Percentiles rank a stretch among this genome's conserved stretches.
Conservation (phyloP, 2,797 vertebrate species). For the Oryzias sinensis region DNA sequence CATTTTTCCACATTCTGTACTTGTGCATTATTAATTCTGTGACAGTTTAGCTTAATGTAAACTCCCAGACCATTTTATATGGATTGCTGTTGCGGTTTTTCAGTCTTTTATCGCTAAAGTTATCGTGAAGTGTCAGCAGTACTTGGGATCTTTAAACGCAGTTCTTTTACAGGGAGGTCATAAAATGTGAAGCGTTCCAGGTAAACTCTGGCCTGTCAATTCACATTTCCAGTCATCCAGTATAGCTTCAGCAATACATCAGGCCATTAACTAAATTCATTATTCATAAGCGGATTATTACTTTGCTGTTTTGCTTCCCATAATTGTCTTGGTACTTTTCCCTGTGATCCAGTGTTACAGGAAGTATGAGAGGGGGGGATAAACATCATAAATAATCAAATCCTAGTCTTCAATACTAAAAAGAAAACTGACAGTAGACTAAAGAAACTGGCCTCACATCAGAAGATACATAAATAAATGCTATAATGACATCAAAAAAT, state of each 20-base stretch:
- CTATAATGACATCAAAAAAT: neutral
- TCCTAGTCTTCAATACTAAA: conserved; percentile 46
- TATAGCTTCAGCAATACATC: conserved; percentile 49
- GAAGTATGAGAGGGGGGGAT: conserved; percentile 59
- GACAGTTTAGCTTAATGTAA: no score
- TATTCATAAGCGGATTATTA: conserved; percentile 78
- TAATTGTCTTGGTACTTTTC: conserved; percentile 67
- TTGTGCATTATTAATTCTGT: no score
- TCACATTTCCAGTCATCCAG: conserved; percentile 62
- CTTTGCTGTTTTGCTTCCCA: conserved; percentile 74
- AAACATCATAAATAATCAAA: conserved; percentile 76
- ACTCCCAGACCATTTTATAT: no score
- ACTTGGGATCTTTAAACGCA: no score
- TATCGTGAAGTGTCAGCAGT: no score
- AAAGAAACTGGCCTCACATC: conserved; percentile 18
- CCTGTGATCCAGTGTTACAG: conserved; percentile 56
- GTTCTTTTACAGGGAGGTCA: no score
- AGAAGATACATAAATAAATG: conserved; percentile 4
- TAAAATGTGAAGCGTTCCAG: conserved; percentile 34
- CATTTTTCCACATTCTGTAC: no score
- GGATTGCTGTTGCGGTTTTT: no score
- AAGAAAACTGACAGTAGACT: conserved; percentile 22
- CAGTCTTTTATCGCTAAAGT: no score
- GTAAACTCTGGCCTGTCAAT: conserved; percentile 39
- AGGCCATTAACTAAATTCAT: conserved; percentile 75